Evolutionary conservation across 2,113 vertebrate species (phyloP), one percentile per base, ranked within the genome.

Genomic region (Malurus melanocephalus): DNA sequence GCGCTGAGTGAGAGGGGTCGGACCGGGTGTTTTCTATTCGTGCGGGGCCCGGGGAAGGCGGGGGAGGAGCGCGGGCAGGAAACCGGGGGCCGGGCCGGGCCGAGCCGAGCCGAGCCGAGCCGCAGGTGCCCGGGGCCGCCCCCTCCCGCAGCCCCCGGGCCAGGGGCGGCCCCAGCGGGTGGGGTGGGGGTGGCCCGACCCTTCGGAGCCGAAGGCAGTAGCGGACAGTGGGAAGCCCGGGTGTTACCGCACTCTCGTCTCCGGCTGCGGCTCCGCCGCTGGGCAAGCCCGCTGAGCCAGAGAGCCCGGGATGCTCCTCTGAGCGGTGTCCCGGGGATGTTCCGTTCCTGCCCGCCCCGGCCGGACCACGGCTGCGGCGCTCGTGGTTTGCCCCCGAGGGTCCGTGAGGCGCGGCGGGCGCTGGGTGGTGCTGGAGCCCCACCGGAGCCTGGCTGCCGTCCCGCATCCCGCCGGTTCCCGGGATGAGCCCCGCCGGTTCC

Each of bases 391-490:
- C 30, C 67, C 62, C 38, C 35, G 80, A 40, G 35, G 53, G 23
- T 62, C 67, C 33, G 46, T 88, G 43, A 56, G 51, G 55, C 13
- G 20, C 55, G 48, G 8, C 53, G 79, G 82, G 82, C 94, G 79
- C 90, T 93, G 94, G 92, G 94, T 93, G 90, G 94, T 85, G 90
- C 94, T 95, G 87, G 80, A 93, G 89, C 60, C 86, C 21, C 61
- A n/a, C 15, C 38, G 46, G 88, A 87, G 65, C 72, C 35, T n/a
- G 9, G 23, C 42, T 26, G 30, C 33, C 2, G 17, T n/a, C 48
- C 62, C 46, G 53, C 27, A 5, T n/a, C 17, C 38, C 38, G 38
- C 38, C 38, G 38, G 38, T 38, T 38, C 38, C 38, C 38, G 38
- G 10, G 38, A 38, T 38, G 38, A 38, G 38, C 10, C 10, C 46